Conservation (phyloP, 2,113 vertebrate species). For the Puffinus mauretanicus region DNA sequence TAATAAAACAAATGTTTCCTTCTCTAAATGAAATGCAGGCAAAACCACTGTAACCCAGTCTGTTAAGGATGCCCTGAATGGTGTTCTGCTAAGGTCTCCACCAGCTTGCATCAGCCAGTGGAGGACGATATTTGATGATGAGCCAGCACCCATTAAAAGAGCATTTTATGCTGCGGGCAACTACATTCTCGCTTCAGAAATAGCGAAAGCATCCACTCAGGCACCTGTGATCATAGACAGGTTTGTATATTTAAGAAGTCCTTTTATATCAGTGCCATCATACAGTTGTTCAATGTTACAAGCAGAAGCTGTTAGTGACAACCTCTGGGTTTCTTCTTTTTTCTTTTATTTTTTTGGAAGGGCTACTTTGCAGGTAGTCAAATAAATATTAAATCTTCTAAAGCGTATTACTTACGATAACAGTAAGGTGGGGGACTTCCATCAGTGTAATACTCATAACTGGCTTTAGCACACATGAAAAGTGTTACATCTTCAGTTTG, state of each 20-base stretch:
- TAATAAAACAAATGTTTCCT: not conserved
- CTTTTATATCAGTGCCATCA: not conserved
- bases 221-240: constrained; percentile 90
- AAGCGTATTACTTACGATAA: not conserved
- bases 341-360: not conserved
- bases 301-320: not conserved
- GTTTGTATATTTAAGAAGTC: constrained; percentile 64
- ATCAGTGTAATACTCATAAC: not conserved
- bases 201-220: constrained; percentile 70
- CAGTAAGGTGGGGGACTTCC: not conserved
- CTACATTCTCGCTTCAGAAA: constrained; percentile 88
- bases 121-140: constrained; percentile 84
- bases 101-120: constrained; percentile 82
- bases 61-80: constrained; percentile 77
- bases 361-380: not conserved
- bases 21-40: constrained; percentile 70
- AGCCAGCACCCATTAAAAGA: constrained; percentile 84
- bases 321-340: not conserved
- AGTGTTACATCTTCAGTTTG: not conserved
- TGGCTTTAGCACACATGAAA: not conserved
- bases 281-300: not conserved
- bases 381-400: not conserved
- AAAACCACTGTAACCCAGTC: constrained; percentile 89
- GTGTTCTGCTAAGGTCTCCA: constrained; percentile 81
- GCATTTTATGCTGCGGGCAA: constrained; percentile 93